phyloP scores from a whole-genome alignment of 2,113 vertebrate genomes.

The Xiphias gladius region DNA sequence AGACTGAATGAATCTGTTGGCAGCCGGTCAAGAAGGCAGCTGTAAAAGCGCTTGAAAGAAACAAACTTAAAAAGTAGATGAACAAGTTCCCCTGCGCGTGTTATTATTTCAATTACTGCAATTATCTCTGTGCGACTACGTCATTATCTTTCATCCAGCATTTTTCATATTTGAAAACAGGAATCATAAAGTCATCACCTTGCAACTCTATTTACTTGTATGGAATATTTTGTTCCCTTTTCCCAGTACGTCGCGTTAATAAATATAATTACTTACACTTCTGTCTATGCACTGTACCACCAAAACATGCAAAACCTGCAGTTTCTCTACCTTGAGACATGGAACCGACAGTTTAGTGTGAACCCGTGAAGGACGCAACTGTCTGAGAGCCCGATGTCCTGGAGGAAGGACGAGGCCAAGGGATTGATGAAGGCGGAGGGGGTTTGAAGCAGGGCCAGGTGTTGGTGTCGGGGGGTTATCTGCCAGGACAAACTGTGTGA shows the following conservation, averaged over 20 bases:
- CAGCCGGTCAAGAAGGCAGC: constrained; percentile 40
- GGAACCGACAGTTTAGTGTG: neutral
- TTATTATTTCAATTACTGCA: constrained; percentile 36
- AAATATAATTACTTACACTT: neutral
- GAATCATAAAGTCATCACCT: neutral
- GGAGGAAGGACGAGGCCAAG: constrained; percentile 44
- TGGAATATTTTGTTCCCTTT: neutral
- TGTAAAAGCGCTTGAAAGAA: constrained; percentile 20
- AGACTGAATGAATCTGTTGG: constrained; percentile 54
- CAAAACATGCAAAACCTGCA: neutral
- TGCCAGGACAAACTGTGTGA: constrained; percentile 27
- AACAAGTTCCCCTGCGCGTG: neutral
- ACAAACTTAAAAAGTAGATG: constrained; percentile 14
- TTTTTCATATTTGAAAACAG: constrained; percentile 17
- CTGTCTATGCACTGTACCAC: too few species aligned
- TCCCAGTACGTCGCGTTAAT: neutral
- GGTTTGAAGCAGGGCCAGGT: constrained; percentile 15
- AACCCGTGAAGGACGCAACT: neutral
- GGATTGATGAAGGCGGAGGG: neutral
- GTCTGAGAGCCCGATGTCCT: constrained; percentile 9
- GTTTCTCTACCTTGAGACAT: constrained; percentile 5
- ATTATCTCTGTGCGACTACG: constrained; percentile 29
- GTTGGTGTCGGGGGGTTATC: constrained; percentile 35
- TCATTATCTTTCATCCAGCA: neutral
- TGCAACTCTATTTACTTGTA: neutral